Base-by-base conservation (phyloP, 2,113 vertebrate species). In the Vimba vimba region DNA sequence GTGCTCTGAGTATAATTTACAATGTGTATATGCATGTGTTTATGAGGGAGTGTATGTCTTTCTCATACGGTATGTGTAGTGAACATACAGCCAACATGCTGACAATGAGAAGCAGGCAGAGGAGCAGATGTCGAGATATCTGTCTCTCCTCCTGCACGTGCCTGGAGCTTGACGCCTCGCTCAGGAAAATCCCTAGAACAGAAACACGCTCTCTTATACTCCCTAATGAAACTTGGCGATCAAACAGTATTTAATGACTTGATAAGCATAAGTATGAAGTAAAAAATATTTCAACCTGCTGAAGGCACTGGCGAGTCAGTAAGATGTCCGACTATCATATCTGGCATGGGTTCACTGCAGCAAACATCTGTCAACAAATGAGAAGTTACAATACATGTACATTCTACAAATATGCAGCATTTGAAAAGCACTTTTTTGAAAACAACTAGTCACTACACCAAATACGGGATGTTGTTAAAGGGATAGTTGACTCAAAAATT, bases 81-180 rank as follows among this genome's bases (percentile, higher is more conserved):
- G 13, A 17, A 95, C 88, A 93, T 92, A 99, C 98, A 88, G 98
- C 98, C 52, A 99, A 94, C 75, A 99, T 93, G 93, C 97, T 96
- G 89, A 99, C 96, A 50, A 95, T 88, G 88, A 99, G 97, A 86
- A 99, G 96, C 50, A 99, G 94, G 92, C 97, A 98, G 21, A 99
- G 96, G 88, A 99, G 90, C 64, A 97, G 96, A 0, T 99, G 98
- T 91, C 97, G 95, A 87, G 96, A 94, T 84, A 97, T 94, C 93
- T 99, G 97, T 50, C 94, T 95, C 13, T 99, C 94, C 1, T 94
- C 97, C 91, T 95, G 96, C 74, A 91, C 94, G 86, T 96, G 90
- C 0, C 92, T 83, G n/a, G 96, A 96, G 30, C 92, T 94, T 50
- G 93, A 95, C 17, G 96, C 91, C 47, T 77, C 76, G 25, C 75